Conservation (phyloP, 2,113 vertebrate species). For the Perca flavescens region DNA sequence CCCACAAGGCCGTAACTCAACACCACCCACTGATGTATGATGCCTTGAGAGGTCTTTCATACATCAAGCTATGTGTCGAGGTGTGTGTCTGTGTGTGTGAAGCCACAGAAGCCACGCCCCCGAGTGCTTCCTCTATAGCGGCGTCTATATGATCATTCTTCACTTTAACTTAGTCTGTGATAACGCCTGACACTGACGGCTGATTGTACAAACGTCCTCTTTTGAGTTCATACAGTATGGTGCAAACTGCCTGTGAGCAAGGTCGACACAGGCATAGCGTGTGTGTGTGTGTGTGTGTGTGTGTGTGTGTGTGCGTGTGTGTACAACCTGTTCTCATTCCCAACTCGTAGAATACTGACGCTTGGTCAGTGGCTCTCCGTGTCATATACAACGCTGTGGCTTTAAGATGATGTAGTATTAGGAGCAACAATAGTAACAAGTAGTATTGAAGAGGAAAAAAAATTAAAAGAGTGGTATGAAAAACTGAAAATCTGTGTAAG, state of each 20-base stretch:
- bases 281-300: not conserved
- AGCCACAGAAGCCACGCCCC: not conserved
- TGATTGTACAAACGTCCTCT: constrained; percentile 26
- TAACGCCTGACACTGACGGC: constrained; percentile 2
- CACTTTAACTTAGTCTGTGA: constrained; percentile 18
- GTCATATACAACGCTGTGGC: no score
- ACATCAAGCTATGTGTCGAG: not conserved
- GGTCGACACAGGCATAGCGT: not conserved
- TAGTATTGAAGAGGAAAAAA: no score
- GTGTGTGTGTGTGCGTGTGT: not conserved
- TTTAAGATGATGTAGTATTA: no score
- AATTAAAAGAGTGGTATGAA: no score
- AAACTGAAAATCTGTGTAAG: no score
- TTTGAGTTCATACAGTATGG: not conserved
- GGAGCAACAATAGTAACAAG: no score
- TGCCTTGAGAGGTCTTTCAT: constrained; percentile 12
- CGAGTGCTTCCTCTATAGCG: not conserved
- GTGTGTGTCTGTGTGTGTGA: not conserved
- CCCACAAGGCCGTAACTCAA: constrained; percentile 8
- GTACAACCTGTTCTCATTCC: no score
- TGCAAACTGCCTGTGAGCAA: not conserved
- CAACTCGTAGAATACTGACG: no score
- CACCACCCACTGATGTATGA: constrained; percentile 13
- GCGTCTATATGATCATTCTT: constrained; percentile 19
- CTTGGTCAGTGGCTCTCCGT: no score